Percentiles rank a stretch among this genome's conserved stretches.
Evolutionary conservation across 2,888 invertebrate species (phyloP).

Genomic region (Therioaphis trifolii): DNA sequence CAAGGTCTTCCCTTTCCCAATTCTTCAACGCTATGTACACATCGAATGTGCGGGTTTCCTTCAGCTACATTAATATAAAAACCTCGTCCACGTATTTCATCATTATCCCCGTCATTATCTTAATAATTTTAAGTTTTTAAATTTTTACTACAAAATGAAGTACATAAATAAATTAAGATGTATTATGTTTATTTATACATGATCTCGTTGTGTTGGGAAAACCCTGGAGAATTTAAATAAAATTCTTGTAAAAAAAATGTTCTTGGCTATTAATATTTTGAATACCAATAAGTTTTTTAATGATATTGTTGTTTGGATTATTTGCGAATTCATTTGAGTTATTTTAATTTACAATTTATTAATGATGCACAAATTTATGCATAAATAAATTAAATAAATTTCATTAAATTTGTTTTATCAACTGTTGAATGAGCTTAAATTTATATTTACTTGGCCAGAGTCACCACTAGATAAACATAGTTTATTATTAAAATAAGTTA

Average conservation of each 20-base stretch:
- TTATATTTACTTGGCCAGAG: background rate
- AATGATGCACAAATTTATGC: background rate
- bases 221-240: background rate
- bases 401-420: background rate
- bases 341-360: background rate
- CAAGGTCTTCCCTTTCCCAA: constrained; percentile 46
- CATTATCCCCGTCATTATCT: background rate
- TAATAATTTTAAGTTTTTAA: background rate
- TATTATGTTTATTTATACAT: too few species aligned
- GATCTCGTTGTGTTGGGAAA: background rate
- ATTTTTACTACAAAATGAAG: constrained; percentile 10
- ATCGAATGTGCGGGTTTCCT: constrained; percentile 3
- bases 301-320: background rate
- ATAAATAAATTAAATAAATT: too few species aligned
- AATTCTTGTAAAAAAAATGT: background rate
- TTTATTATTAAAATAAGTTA: constrained; percentile 20
- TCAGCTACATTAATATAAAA: constrained; percentile 22
- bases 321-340: background rate
- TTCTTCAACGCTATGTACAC: background rate
- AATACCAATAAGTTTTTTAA: background rate
- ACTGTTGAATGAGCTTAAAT: background rate
- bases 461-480: background rate
- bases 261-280: background rate
- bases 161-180: too few species aligned
- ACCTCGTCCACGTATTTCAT: constrained; percentile 5